Evolutionary conservation across 2,888 invertebrate species (phyloP), one percentile per base, ranked within the genome.

Genomic region (Erebia palarica): DNA sequence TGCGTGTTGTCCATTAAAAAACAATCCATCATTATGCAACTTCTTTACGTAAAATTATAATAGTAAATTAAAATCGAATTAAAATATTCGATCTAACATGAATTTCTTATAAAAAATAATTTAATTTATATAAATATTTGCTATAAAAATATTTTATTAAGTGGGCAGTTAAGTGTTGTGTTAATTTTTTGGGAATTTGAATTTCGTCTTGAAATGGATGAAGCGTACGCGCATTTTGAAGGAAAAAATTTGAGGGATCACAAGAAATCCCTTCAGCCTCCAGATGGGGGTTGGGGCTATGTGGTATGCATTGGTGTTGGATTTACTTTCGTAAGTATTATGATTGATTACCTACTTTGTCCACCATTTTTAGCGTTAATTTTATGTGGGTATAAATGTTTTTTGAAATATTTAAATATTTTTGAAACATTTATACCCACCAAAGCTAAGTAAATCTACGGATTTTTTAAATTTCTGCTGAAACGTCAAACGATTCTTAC

Each of bases 211-310:
- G 82, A 80, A 77, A 92, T 93, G 93, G 92, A 93, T 80, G 93
- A 93, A 75, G 93, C 91, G 67, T 92, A 86, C 73, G 89, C 91
- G n/a, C 93, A 93, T 77, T 79, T 88, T 1, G 86, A 89, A 66
- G 83, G 81, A 8, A 76, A 74, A 64, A 79, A 78, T 74, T 74
- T 59, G 11, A 80, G 71, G 51, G 75, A 78, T 42, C 72, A 73
- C 27, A 87, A 84, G 69, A 87, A 83, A 73, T 81, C 87, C 8
- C 65, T 83, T 67, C 73, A 86, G 0, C 85, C 96, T 1, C 96
- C 96, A 0, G 96, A 96, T 78, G 97, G 97, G 5, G 97, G 97
- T 0, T 97, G 96, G 96, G 97, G 97, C 0, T 96, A 96, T 85
- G 87, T 96, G 66, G 94, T 97, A 14, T 95, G 96, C 51, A 80